phyloP scores from a whole-genome alignment of 2,113 vertebrate genomes.

The Cygnus buccinator region DNA sequence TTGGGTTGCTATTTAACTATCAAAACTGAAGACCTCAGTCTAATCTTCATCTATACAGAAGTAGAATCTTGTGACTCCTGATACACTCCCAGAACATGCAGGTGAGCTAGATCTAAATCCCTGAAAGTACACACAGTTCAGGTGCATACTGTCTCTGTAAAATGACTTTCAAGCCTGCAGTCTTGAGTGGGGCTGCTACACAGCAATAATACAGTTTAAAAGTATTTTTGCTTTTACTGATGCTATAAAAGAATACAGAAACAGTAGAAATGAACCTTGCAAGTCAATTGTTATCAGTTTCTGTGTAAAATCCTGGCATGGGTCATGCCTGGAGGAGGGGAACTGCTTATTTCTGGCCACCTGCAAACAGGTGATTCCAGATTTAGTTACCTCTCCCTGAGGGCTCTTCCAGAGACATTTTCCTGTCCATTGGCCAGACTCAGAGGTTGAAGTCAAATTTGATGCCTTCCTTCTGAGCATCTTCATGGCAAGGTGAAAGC shows the following conservation, averaged over 20 bases:
- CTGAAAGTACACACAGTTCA: background rate
- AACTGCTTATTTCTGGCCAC: background rate
- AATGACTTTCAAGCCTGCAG: background rate
- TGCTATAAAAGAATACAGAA: background rate
- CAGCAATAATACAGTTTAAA: background rate
- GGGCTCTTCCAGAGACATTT: fast-evolving
- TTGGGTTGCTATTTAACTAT: background rate
- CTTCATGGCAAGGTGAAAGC: background rate
- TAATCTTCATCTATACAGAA: background rate
- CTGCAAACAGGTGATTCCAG: background rate
- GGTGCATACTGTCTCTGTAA: background rate
- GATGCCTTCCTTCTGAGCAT: background rate
- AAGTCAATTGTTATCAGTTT: background rate
- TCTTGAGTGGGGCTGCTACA: fast-evolving
- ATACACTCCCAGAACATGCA: background rate
- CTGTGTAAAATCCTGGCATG: background rate
- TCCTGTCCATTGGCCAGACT: fast-evolving
- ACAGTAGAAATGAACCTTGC: background rate
- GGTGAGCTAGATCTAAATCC: background rate
- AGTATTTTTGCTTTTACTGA: background rate
- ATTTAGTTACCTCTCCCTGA: background rate
- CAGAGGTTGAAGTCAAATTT: fast-evolving
- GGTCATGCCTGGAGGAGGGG: background rate
- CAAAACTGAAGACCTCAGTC: background rate
- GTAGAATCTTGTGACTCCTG: background rate